A percentile compares a stretch with the other conserved stretches of the same genome.
Conservation (phyloP, 2,888 invertebrate genomes). For the Ophion ventricosus region DNA sequence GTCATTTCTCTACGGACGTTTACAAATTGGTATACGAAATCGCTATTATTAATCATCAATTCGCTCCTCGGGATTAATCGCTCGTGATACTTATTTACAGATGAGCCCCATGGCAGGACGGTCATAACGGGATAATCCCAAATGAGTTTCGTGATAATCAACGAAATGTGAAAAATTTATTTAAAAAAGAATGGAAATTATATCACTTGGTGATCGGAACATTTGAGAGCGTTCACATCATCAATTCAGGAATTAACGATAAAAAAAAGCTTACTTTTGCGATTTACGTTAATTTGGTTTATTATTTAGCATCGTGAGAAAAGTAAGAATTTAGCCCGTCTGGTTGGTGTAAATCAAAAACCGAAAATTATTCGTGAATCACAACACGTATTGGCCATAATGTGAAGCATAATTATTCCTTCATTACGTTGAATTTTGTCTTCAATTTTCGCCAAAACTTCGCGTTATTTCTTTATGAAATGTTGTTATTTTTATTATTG, state of each 20-base stretch:
- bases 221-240: background rate
- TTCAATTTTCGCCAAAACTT: too few species aligned
- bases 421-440: too few species aligned
- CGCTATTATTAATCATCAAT: slow-evolving; percentile 52
- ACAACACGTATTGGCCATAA: too few species aligned
- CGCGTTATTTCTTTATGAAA: background rate
- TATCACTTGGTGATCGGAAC: background rate
- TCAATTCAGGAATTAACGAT: background rate
- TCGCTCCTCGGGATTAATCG: slow-evolving; percentile 29
- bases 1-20: slow-evolving; percentile 62
- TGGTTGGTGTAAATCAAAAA: background rate
- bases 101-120: slow-evolving; percentile 67
- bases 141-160: slow-evolving; percentile 52
- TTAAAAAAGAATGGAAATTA: background rate
- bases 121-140: slow-evolving; percentile 63
- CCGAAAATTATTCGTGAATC: too few species aligned
- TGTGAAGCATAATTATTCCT: too few species aligned
- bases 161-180: slow-evolving; percentile 23
- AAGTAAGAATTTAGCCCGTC: background rate
- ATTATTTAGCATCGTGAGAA: background rate
- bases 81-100: slow-evolving; percentile 49
- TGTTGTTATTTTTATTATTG: background rate
- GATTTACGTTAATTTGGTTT: background rate
- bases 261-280: background rate
- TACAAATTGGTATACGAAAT: slow-evolving; percentile 65